phyloP scores from a whole-genome alignment of 2,113 vertebrate genomes.

The Peromyscus californicus region DNA sequence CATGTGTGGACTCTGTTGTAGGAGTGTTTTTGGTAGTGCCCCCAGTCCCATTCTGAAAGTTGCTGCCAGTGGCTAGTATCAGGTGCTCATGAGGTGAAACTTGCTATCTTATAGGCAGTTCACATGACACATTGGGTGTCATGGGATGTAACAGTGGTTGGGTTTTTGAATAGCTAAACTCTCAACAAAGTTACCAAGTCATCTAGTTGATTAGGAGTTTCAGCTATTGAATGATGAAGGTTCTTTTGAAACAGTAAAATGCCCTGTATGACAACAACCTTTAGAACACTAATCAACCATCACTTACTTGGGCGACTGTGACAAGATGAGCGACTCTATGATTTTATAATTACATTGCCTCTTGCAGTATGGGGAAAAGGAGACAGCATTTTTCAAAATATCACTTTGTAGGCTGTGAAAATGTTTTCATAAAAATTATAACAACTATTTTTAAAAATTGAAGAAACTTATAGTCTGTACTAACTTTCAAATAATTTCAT shows the following conservation, averaged over 20 bases:
- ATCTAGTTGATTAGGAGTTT: background rate
- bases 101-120: background rate
- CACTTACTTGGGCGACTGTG: background rate
- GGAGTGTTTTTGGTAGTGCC: background rate
- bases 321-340: background rate
- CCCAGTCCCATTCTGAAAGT: background rate
- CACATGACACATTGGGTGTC: background rate
- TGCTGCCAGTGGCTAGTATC: background rate
- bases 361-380: background rate
- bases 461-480: background rate
- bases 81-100: background rate
- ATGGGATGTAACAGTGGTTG: background rate
- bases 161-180: background rate
- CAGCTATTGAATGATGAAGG: background rate
- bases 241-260: slow-evolving; percentile 45
- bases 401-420: background rate
- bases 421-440: background rate
- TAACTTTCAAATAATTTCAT: background rate
- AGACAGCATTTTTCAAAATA: background rate
- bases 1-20: background rate
- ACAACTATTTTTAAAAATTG: background rate
- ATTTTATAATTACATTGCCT: background rate
- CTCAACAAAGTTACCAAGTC: background rate
- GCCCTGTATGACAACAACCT: background rate
- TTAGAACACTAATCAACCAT: background rate